phyloP scores from a whole-genome alignment of 2,113 vertebrate genomes.

The Axis porcinus region DNA sequence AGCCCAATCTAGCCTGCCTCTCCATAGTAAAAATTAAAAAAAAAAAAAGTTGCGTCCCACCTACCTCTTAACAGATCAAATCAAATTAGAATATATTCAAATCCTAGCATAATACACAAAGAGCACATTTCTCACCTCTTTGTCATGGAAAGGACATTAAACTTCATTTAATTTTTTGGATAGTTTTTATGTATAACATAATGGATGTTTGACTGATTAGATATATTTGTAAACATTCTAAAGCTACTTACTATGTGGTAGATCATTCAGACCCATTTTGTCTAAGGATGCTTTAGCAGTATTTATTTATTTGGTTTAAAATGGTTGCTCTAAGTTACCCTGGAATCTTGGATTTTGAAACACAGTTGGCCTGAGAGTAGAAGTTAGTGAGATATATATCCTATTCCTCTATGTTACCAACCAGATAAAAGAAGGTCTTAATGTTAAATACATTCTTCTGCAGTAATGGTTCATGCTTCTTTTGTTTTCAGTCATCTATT shows the following conservation, averaged over 20 bases:
- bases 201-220: background rate
- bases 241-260: background rate
- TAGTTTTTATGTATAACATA: background rate
- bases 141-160: background rate
- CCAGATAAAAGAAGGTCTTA: background rate
- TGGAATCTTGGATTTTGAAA: background rate
- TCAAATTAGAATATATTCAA: background rate
- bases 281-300: background rate
- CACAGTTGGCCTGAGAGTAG: background rate
- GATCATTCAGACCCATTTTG: background rate
- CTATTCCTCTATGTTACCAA: background rate
- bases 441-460: background rate
- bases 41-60: background rate
- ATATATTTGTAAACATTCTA: background rate
- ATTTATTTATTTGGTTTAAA: background rate
- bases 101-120: background rate
- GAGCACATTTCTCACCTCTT: background rate
- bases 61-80: background rate
- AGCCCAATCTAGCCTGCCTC: background rate
- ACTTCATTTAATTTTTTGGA: background rate
- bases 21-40: background rate
- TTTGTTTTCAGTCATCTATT: background rate
- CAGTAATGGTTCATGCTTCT: background rate
- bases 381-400: background rate
- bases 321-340: background rate